These are phyloP conservation scores for Nowickia ferox DNA, from an alignment of 2,888 invertebrate species.

Conservation along the genomic window DNA sequence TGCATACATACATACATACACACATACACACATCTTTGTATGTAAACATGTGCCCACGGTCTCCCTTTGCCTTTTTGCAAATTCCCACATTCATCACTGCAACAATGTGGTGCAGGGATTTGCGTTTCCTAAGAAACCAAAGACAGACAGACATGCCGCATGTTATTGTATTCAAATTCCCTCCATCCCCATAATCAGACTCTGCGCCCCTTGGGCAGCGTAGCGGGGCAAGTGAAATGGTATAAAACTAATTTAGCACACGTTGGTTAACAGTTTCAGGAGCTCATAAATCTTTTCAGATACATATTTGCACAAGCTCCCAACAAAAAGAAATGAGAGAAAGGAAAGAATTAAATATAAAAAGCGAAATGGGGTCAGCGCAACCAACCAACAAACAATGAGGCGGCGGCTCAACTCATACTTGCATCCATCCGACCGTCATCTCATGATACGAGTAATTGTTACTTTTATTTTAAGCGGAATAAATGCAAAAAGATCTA, in stretches of 20 bases:
- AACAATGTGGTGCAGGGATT: conserved; percentile 26
- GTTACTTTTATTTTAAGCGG: conserved; percentile 49
- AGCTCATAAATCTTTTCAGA: conserved; percentile 68
- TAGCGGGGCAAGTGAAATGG: not conserved
- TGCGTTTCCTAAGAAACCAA: conserved; percentile 2
- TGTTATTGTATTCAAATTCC: not conserved
- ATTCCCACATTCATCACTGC: conserved; percentile 68
- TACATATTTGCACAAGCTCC: conserved; percentile 18
- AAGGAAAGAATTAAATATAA: conserved; percentile 21
- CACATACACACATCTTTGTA: too few species aligned
- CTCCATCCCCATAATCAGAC: not conserved
- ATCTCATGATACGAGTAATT: conserved; percentile 59
- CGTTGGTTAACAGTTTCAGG: conserved; percentile 71
- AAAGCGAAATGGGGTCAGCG: conserved; percentile 68
- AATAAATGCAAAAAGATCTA: conserved; percentile 64
- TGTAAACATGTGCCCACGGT: too few species aligned
- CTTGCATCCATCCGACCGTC: conserved; percentile 16
- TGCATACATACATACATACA: too few species aligned
- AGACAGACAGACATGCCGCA: not conserved
- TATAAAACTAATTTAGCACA: conserved; percentile 69
- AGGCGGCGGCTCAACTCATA: conserved; percentile 9
- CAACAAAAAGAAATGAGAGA: conserved; percentile 10
- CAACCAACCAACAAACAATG: conserved; percentile 60
- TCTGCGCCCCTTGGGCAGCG: not conserved
- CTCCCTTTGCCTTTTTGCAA: not conserved